Evolutionary conservation across 2,888 invertebrate genomes (phyloP).

Genomic region (Netelia melanura): DNA sequence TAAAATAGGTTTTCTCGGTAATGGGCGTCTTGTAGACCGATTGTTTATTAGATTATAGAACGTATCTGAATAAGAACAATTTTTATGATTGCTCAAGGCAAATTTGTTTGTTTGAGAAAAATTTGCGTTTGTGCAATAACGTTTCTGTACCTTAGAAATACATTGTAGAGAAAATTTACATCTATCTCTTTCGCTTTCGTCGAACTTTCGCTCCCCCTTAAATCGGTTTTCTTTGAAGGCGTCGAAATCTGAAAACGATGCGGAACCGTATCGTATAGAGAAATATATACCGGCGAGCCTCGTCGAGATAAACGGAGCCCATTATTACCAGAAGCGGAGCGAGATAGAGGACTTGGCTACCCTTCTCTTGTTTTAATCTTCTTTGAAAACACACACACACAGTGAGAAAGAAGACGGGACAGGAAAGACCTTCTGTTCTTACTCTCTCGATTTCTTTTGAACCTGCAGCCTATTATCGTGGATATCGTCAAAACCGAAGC

Average conservation of each 20-base stretch:
- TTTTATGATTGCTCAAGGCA: too few relatives aligned
- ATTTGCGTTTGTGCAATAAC: neutral
- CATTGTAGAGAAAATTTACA: neutral
- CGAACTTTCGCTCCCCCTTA: neutral
- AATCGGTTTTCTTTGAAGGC: neutral
- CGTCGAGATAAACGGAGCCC: neutral
- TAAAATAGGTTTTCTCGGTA: too few relatives aligned
- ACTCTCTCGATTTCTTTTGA: constrained; percentile 23
- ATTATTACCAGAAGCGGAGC: neutral
- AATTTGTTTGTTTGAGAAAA: too few relatives aligned
- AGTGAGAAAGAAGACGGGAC: constrained; percentile 8
- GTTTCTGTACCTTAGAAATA: neutral
- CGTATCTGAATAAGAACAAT: too few relatives aligned
- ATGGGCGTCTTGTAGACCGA: too few relatives aligned
- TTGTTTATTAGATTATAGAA: too few relatives aligned
- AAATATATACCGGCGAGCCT: neutral
- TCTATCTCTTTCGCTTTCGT: too few relatives aligned
- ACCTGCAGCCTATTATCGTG: constrained; percentile 51
- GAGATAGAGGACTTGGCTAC: neutral
- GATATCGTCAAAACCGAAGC: constrained; percentile 48
- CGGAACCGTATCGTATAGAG: neutral
- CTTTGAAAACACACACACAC: constrained; percentile 20
- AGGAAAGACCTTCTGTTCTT: neutral
- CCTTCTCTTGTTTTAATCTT: constrained; percentile 44
- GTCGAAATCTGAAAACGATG: neutral